Conservation (phyloP, 2,888 invertebrate genomes). For the Hedya salicella region DNA sequence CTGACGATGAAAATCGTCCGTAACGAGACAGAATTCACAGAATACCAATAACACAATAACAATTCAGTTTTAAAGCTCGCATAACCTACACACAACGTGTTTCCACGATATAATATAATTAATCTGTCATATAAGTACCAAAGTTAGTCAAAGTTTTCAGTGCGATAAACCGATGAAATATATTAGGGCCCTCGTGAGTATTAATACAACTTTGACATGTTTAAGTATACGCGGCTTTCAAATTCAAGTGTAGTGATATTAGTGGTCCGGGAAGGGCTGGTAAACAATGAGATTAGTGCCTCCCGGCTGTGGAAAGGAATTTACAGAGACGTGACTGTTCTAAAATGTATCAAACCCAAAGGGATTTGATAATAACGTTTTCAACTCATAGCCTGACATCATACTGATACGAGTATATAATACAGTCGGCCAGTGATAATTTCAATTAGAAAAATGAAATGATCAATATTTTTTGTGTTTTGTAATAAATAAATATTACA, state of each 20-base stretch:
- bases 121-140: background rate
- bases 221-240: background rate
- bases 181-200: background rate
- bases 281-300: slow-evolving; percentile 30
- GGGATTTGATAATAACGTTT: background rate
- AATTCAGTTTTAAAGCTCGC: background rate
- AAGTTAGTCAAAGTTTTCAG: background rate
- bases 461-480: too few relatives aligned
- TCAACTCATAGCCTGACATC: background rate
- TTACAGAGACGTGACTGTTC: background rate
- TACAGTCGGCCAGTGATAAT: background rate
- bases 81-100: background rate
- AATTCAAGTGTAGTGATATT: slow-evolving; percentile 5
- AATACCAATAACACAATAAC: background rate
- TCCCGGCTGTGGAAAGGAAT: slow-evolving; percentile 14
- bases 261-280: slow-evolving; percentile 7
- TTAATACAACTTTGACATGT: background rate
- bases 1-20: too few relatives aligned
- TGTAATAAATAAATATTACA: too few relatives aligned
- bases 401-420: too few relatives aligned
- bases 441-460: background rate
- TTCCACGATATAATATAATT: background rate
- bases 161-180: background rate
- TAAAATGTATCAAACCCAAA: background rate
- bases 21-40: too few relatives aligned